Percentiles rank a stretch among this genome's conserved stretches.
These are phyloP conservation scores for Ibycter americanus DNA, from an alignment of 2,797 vertebrate genomes.

Conservation along the genomic window DNA sequence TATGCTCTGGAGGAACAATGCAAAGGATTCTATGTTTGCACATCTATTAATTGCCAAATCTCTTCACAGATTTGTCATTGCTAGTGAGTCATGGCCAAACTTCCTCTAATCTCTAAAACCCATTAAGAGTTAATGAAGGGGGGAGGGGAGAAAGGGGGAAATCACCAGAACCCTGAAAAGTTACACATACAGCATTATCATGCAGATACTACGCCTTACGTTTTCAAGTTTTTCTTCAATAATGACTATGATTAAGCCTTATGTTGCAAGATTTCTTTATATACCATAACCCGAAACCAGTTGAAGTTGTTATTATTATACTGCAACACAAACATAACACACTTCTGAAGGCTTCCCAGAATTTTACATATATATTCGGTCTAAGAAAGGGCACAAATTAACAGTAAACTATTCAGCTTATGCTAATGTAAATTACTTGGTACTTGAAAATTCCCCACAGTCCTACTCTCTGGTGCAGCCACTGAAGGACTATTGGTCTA, in stretches of 20 bases:
- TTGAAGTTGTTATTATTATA: background rate
- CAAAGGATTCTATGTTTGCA: background rate
- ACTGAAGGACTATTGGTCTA: background rate
- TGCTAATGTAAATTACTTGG: background rate
- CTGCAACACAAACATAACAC: background rate
- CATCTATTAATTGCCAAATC: background rate
- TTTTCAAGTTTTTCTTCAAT: background rate
- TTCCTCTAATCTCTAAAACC: background rate
- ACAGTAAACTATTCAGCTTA: background rate
- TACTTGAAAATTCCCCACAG: background rate
- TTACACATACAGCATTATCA: background rate
- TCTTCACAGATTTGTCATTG: background rate
- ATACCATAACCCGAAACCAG: background rate
- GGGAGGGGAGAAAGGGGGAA: no score
- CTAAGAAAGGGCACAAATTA: background rate
- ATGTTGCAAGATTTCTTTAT: background rate
- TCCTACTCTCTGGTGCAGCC: background rate
- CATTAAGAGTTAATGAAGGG: background rate
- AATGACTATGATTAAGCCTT: background rate
- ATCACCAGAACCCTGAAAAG: background rate
- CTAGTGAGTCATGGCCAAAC: background rate
- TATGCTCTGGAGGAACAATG: background rate
- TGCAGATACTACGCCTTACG: background rate
- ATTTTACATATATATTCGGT: background rate
- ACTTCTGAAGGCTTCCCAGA: background rate